phyloP scores from a whole-genome alignment of 2,888 invertebrate genomes.

The Tinea trinotella region DNA sequence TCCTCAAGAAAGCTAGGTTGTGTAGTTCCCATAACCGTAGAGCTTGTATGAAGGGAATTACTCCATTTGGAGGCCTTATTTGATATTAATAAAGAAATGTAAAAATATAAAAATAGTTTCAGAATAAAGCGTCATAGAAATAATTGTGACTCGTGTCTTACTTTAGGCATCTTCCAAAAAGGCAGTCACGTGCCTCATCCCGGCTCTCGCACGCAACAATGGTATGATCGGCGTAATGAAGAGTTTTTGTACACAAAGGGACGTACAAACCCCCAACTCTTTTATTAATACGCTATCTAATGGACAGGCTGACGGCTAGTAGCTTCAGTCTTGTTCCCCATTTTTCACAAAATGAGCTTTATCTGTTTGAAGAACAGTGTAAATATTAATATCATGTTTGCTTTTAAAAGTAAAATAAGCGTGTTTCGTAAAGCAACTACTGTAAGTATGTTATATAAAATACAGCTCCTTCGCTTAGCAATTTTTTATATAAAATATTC shows the following conservation, averaged over 20 bases:
- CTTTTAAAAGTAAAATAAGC: background rate
- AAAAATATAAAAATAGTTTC: background rate
- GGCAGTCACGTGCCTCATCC: constrained; percentile 21
- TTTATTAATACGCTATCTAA: constrained; percentile 56
- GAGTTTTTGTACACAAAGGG: constrained; percentile 65
- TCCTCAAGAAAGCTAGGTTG: no score
- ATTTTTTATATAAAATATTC: constrained; percentile 54
- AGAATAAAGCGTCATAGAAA: background rate
- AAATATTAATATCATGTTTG: background rate
- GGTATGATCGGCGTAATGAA: constrained; percentile 66
- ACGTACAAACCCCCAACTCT: constrained; percentile 37
- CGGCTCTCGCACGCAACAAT: constrained; percentile 45
- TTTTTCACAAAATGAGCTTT: background rate
- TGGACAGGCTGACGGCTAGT: constrained; percentile 17
- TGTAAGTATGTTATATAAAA: background rate
- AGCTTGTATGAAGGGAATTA: no score
- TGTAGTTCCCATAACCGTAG: no score
- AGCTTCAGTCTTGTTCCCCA: background rate
- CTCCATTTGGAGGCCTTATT: no score
- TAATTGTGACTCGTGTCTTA: background rate
- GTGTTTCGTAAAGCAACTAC: background rate
- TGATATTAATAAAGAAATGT: no score
- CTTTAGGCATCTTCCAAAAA: background rate
- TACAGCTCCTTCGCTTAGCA: constrained; percentile 30
- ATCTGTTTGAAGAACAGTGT: background rate